Conservation (phyloP, 2,113 vertebrate species). For the Manacus vitellinus region DNA sequence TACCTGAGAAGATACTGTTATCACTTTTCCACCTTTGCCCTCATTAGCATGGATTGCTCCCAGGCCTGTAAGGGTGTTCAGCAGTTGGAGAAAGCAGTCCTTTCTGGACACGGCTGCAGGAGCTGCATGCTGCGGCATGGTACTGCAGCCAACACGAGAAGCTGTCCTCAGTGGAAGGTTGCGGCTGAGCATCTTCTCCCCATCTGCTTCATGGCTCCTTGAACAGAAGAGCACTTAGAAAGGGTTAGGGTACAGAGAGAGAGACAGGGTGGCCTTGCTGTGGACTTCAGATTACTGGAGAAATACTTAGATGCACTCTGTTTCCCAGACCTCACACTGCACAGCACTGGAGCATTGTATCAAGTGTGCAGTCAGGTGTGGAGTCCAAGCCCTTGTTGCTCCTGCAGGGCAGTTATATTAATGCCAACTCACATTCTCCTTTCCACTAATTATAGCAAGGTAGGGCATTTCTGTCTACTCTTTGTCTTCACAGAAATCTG, state of each 20-base stretch:
- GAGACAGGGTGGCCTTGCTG: background rate
- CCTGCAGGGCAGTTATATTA: background rate
- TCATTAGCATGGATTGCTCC: background rate
- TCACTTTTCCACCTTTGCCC: conserved; percentile 7
- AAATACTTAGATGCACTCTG: background rate
- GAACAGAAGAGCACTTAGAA: background rate
- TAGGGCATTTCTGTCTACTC: background rate
- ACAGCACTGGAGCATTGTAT: background rate
- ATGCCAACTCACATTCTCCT: background rate
- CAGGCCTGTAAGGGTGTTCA: background rate
- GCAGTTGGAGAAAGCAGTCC: background rate
- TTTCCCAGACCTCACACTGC: background rate
- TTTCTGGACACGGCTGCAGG: background rate
- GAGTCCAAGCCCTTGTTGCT: background rate
- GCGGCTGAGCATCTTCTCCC: background rate
- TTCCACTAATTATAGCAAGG: background rate
- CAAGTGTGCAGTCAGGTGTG: background rate
- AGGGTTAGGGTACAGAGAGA: background rate
- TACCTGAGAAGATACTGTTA: background rate
- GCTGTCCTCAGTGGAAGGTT: fast-evolving
- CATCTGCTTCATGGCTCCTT: background rate
- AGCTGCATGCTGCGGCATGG: fast-evolving
- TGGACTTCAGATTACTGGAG: background rate
- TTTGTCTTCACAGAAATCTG: background rate
- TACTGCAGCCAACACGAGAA: fast-evolving